Evolutionary conservation across 2,797 vertebrate genomes (phyloP).

Genomic region (Gymnocypris eckloni): DNA sequence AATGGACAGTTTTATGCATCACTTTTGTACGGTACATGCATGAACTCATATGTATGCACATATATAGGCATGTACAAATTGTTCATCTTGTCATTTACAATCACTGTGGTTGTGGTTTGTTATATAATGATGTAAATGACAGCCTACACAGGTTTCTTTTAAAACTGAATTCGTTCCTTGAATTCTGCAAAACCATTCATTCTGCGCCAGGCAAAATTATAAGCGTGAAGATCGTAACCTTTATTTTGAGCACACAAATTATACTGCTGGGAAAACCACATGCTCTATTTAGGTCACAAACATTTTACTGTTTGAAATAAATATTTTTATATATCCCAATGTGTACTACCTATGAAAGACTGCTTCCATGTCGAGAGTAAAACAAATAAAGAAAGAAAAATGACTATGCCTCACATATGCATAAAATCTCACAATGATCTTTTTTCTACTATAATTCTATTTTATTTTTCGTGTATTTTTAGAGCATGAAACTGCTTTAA

Average conservation of each 20-base stretch:
- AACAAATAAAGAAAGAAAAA: neutral
- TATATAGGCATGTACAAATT: neutral
- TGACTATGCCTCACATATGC: neutral
- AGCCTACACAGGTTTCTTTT: neutral
- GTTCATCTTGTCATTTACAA: constrained; percentile 25
- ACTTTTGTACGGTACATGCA: neutral
- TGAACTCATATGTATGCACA: neutral
- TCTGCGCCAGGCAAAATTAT: neutral
- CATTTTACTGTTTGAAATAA: neutral
- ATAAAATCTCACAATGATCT: neutral
- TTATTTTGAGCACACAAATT: constrained; percentile 19
- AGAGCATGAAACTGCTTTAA: neutral
- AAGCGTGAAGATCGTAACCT: neutral
- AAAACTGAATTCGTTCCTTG: neutral
- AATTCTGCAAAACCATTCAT: constrained; percentile 21
- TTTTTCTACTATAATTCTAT: neutral
- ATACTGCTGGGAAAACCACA: neutral
- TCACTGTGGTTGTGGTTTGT: neutral
- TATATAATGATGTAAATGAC: constrained; percentile 22
- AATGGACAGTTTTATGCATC: neutral
- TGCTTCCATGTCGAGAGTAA: neutral
- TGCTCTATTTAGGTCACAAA: constrained; percentile 18
- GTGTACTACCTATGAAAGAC: neutral
- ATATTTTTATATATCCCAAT: neutral
- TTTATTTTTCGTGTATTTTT: neutral